phyloP scores from a whole-genome alignment of 2,888 invertebrate species.

The Sceliomorpha sp. region DNA sequence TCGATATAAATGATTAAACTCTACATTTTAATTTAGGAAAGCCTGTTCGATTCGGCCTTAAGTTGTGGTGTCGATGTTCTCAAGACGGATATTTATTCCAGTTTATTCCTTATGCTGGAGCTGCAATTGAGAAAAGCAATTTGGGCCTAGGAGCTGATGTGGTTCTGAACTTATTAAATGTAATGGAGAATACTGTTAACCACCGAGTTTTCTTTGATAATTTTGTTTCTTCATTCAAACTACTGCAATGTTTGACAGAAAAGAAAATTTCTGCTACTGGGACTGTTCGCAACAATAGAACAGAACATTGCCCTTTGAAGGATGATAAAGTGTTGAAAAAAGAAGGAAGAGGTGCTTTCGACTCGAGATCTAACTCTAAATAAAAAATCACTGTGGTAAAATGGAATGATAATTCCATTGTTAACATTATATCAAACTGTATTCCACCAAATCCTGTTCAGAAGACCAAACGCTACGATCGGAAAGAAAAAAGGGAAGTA shows the following conservation, averaged over 20 bases:
- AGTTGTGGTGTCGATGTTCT: slow-evolving; percentile 63
- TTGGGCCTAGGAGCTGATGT: slow-evolving; percentile 23
- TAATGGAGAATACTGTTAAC: slow-evolving; percentile 7
- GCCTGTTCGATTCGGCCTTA: slow-evolving; percentile 65
- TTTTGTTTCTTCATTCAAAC: slow-evolving; percentile 21
- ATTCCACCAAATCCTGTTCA: slow-evolving; percentile 9
- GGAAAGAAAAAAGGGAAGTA: slow-evolving; percentile 9
- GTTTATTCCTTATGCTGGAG: slow-evolving; percentile 61
- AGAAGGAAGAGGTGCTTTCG: slow-evolving; percentile 21
- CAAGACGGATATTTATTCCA: slow-evolving; percentile 60
- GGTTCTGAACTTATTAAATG: slow-evolving; percentile 16
- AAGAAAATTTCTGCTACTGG: slow-evolving; percentile 21
- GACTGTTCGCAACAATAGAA: slow-evolving; percentile 30
- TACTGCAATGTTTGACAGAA: slow-evolving; percentile 18
- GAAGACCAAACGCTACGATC: slow-evolving; percentile 12
- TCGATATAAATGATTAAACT: slow-evolving; percentile 1
- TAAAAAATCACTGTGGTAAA: slow-evolving; percentile 18
- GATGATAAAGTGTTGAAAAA: slow-evolving; percentile 22
- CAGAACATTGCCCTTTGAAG: slow-evolving; percentile 11
- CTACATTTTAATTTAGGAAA: slow-evolving; percentile 43
- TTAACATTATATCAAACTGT: slow-evolving; percentile 19
- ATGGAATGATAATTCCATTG: slow-evolving; percentile 21
- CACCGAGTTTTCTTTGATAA: slow-evolving; percentile 29
- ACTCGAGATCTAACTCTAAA: not conserved
- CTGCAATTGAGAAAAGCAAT: slow-evolving; percentile 21